Percentiles rank a stretch among this genome's conserved stretches.
Conservation (phyloP, 2,888 invertebrate species). For the Ditula angustiorana region DNA sequence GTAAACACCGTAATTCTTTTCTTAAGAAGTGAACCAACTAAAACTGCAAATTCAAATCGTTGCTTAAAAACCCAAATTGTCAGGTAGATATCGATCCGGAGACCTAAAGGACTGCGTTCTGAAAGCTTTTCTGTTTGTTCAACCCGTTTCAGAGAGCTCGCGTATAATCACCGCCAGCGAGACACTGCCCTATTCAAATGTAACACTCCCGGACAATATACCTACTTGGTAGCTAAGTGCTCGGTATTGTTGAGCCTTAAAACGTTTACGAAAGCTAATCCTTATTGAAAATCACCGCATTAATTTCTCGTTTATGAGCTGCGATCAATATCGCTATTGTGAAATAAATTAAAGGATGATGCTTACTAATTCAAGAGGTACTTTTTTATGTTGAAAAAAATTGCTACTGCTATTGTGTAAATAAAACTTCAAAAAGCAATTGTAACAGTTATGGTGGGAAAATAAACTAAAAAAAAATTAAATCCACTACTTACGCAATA, state of each 20-base stretch:
- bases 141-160: conserved; percentile 55
- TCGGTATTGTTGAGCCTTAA: conserved; percentile 27
- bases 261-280: conserved; percentile 23
- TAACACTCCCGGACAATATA: conserved; percentile 54
- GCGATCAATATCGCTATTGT: neutral
- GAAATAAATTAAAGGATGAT: neutral
- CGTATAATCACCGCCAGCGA: conserved; percentile 59
- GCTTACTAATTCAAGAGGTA: neutral
- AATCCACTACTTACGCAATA: conserved; percentile 76
- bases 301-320: neutral
- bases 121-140: conserved; percentile 66
- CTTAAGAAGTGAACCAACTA: neutral
- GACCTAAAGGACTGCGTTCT: conserved; percentile 50
- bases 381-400: too few species aligned
- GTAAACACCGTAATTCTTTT: too few species aligned
- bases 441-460: neutral
- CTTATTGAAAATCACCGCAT: conserved; percentile 5
- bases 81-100: conserved; percentile 38
- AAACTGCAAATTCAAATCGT: neutral
- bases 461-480: conserved; percentile 49
- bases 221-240: conserved; percentile 38
- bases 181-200: conserved; percentile 59
- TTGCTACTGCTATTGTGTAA: too few species aligned
- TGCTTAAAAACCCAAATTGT: conserved; percentile 24
- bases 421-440: neutral